Evolutionary conservation across 2,797 vertebrate species (phyloP).

Genomic region (Ctenosaura bakeri): DNA sequence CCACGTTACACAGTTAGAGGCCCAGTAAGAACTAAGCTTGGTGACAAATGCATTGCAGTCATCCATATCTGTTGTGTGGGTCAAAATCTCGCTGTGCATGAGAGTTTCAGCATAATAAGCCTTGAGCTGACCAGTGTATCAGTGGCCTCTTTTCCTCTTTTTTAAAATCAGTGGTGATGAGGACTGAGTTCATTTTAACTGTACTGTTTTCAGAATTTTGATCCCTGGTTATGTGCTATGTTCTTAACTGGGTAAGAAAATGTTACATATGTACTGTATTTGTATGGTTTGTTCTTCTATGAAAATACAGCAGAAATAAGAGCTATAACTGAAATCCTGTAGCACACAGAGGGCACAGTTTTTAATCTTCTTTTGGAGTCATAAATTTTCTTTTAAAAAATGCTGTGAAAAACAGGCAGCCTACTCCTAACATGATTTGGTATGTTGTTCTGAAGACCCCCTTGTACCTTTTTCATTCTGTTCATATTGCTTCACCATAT

Average conservation of each 20-base stretch:
- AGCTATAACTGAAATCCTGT: not conserved
- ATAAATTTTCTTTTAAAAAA: rapidly evolving
- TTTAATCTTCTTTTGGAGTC: not conserved
- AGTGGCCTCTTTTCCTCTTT: not conserved
- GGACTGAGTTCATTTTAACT: not conserved
- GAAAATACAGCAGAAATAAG: not conserved
- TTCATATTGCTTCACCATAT: not conserved
- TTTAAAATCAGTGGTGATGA: not conserved
- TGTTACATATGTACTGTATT: not conserved
- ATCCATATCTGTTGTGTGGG: not conserved
- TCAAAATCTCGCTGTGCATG: not conserved
- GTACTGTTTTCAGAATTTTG: not conserved
- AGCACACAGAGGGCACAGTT: not conserved
- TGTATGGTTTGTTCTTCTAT: not conserved
- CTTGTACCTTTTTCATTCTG: not conserved
- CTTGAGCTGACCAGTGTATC: not conserved
- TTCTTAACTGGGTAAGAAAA: not conserved
- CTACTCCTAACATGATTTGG: not conserved
- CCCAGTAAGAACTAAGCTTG: not conserved
- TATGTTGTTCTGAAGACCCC: not conserved
- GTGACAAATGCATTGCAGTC: not conserved
- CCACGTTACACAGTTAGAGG: not conserved
- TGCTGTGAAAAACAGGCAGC: rapidly evolving
- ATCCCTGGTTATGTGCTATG: not conserved
- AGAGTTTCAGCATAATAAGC: not conserved